Conservation (phyloP, 2,888 invertebrate genomes). For the Kuschelorhynchus macadamiae region DNA sequence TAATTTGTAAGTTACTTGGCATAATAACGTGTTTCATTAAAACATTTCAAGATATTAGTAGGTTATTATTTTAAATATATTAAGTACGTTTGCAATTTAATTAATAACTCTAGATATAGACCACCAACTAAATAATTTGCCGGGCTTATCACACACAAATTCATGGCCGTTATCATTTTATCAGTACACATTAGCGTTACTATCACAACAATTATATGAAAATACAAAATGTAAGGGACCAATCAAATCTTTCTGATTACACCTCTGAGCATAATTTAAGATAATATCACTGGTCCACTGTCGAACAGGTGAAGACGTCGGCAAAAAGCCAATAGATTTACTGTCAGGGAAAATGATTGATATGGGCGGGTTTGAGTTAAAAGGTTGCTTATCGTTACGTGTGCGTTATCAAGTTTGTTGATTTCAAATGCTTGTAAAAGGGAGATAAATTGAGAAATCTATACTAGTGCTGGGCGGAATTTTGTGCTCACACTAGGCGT, state of each 20-base stretch:
- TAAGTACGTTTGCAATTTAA: conserved; percentile 1
- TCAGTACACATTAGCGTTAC: conserved; percentile 29
- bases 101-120: neutral
- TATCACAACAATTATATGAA: conserved; percentile 37
- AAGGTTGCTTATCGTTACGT: conserved; percentile 25
- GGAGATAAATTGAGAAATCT: neutral
- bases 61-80: too few relatives aligned
- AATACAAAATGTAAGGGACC: conserved; percentile 20
- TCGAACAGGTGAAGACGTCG: conserved; percentile 66
- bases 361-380: conserved; percentile 57
- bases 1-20: too few relatives aligned
- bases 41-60: too few relatives aligned
- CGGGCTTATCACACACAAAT: conserved; percentile 21
- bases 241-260: conserved; percentile 6
- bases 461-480: too few relatives aligned
- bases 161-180: conserved; percentile 32
- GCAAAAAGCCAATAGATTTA: conserved; percentile 62
- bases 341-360: conserved; percentile 65
- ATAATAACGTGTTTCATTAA: too few relatives aligned
- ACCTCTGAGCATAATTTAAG: conserved; percentile 3
- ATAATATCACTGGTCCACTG: conserved; percentile 31
- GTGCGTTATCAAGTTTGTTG: conserved; percentile 24
- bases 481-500: too few relatives aligned
- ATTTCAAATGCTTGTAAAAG: neutral
- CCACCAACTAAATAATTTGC: conserved; percentile 4